These are phyloP conservation scores for Amblyraja radiata DNA, from an alignment of 2,797 vertebrate species.

Conservation along the genomic window DNA sequence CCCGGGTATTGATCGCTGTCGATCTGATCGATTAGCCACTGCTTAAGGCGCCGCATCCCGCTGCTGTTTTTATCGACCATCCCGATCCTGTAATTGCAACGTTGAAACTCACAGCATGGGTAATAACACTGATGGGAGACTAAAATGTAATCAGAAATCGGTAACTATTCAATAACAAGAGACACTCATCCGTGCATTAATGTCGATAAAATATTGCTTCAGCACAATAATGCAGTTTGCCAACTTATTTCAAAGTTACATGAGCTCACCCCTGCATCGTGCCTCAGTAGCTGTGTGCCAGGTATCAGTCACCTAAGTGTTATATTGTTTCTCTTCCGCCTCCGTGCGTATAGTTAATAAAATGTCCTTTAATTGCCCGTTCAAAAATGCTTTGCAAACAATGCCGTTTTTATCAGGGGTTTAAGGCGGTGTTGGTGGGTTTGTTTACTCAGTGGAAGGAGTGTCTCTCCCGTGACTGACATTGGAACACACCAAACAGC, in stretches of 20 bases:
- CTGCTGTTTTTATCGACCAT: constrained; percentile 72
- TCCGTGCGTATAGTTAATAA: not conserved
- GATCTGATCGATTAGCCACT: constrained; percentile 95
- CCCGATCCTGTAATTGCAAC: constrained; percentile 39
- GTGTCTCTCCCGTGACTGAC: not conserved
- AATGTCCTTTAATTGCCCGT: not conserved
- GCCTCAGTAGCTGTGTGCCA: not conserved
- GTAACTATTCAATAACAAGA: not conserved
- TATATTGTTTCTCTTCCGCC: not conserved
- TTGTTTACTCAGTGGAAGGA: not conserved
- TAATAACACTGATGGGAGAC: too few relatives aligned
- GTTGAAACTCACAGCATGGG: not conserved
- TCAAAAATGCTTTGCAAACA: not conserved
- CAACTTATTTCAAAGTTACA: not conserved
- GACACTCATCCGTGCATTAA: not conserved
- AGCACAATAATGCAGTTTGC: not conserved
- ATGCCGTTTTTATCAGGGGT: not conserved
- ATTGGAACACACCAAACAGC: not conserved
- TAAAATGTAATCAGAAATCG: too few relatives aligned
- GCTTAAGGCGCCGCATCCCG: constrained; percentile 78
- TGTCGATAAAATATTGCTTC: not conserved
- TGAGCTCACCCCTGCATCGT: constrained; percentile 3
- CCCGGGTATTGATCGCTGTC: constrained; percentile 79
- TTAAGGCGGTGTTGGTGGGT: not conserved
- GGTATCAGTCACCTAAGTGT: not conserved